Evolutionary conservation across 2,888 invertebrate species (phyloP), one percentile per base, ranked within the genome.

Genomic region (Nephrotoma flavescens): DNA sequence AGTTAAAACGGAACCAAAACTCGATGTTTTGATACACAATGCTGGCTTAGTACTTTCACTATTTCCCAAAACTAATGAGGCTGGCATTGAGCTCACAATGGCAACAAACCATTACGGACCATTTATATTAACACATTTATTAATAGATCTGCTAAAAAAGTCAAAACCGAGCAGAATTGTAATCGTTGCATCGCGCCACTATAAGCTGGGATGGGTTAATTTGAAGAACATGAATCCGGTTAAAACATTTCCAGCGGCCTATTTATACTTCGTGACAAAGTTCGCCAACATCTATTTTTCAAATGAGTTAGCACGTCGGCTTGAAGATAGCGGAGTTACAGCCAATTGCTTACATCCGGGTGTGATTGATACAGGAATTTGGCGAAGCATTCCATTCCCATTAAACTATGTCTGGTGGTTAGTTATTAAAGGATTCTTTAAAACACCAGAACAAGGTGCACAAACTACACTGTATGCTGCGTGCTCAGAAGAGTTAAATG

Each of bases 31-130:
- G 0, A 94, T 98, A 87, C 97, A 97, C 91, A 98, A 98, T 91
- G 98, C 98, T 0, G 98, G 97, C 7, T 95, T 96, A 89, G 96
- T 96, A 0, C 94, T 96, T 89, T 94, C 94, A 0, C 95, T 95
- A 90, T 93, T 92, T 45, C 94, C 94, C 88, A 93, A 93, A 88
- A 93, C 93, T 88, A 95, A 96, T 4, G 95, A 95, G 89, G 98
- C 98, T 90, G 97, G 95, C 4, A 92, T 98, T 52, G 98, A 99
- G 90, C 91, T 95, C 89, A 97, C 97, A 0, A 97, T 98, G 95
- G 97, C 96, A 0, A 97, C 97, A 0, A 99, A 99, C 90, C 96
- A 98, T 89, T 97, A 97, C 90, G 98, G 98, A 0, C 98, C 97
- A 6, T 99, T 98, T 90, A 92, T 99, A 84, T 93, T 99, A 11